Conservation (phyloP, 2,888 invertebrate species). For the Panorpa germanica region DNA sequence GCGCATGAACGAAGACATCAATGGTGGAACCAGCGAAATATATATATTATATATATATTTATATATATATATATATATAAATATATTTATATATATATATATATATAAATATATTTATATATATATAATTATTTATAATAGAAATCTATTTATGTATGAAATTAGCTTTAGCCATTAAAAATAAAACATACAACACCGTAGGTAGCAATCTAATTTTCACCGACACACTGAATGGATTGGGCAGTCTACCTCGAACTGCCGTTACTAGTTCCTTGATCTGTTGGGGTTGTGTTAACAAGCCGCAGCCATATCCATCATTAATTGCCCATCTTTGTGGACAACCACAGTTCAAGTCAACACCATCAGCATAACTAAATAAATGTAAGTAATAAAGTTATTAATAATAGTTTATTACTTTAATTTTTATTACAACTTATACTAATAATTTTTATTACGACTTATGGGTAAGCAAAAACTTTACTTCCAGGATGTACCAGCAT, state of each 20-base stretch:
- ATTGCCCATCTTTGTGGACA: slow-evolving; percentile 95
- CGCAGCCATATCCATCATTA: slow-evolving; percentile 76
- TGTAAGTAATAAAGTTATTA: slow-evolving; percentile 1
- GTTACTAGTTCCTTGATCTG: slow-evolving; percentile 61
- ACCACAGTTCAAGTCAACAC: slow-evolving; percentile 93
- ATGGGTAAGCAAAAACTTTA: too few relatives aligned
- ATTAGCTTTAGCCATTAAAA: neutral
- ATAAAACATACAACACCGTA: too few relatives aligned
- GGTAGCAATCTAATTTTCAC: slow-evolving; percentile 75
- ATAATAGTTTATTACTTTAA: neutral
- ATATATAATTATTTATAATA: too few relatives aligned
- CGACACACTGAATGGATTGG: slow-evolving; percentile 66
- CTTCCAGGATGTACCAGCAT: too few relatives aligned
- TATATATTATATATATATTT: too few relatives aligned
- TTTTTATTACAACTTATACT: slow-evolving; percentile 5
- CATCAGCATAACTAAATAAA: slow-evolving; percentile 52
- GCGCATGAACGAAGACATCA: too few relatives aligned
- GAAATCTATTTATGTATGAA: neutral
- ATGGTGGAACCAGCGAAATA: too few relatives aligned
- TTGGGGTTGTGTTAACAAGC: slow-evolving; percentile 66
- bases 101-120: too few relatives aligned
- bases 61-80: too few relatives aligned
- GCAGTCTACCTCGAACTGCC: slow-evolving; percentile 51
- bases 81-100: too few relatives aligned
- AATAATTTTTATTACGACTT: neutral